phyloP scores from a whole-genome alignment of 2,113 vertebrate species.

The Collichthys lucidus region DNA sequence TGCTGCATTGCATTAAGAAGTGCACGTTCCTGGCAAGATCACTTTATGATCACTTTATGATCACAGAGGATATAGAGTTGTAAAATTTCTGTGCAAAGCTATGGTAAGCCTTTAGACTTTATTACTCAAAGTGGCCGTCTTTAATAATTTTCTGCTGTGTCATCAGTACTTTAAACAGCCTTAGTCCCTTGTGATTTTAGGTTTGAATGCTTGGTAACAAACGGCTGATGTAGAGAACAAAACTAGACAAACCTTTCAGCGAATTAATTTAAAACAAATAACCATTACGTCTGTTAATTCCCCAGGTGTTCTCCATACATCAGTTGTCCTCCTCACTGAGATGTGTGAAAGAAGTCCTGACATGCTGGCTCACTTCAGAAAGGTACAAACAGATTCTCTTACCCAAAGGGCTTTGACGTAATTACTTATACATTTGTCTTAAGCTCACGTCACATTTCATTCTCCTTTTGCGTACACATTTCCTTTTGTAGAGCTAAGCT shows the following conservation, averaged over 20 bases:
- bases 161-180: neutral
- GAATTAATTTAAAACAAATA: neutral
- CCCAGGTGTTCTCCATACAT: constrained; percentile 98
- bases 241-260: neutral
- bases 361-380: constrained; percentile 98
- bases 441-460: constrained; percentile 74
- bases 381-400: constrained; percentile 84
- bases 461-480: constrained; percentile 67
- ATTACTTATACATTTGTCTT: constrained; percentile 60
- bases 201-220: neutral
- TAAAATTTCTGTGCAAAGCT: neutral
- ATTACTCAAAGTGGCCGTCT: neutral
- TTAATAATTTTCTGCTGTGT: neutral
- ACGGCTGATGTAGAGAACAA: neutral
- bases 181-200: neutral
- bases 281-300: neutral
- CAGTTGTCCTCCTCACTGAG: constrained; percentile 98
- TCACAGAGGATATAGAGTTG: neutral
- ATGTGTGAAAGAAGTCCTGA: constrained; percentile 99
- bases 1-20: neutral
- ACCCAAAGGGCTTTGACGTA: neutral
- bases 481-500: constrained; percentile 57
- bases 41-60: no score
- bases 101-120: neutral
- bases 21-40: neutral